phyloP scores from a whole-genome alignment of 2,797 vertebrate species.

The Pteropus rufus region DNA sequence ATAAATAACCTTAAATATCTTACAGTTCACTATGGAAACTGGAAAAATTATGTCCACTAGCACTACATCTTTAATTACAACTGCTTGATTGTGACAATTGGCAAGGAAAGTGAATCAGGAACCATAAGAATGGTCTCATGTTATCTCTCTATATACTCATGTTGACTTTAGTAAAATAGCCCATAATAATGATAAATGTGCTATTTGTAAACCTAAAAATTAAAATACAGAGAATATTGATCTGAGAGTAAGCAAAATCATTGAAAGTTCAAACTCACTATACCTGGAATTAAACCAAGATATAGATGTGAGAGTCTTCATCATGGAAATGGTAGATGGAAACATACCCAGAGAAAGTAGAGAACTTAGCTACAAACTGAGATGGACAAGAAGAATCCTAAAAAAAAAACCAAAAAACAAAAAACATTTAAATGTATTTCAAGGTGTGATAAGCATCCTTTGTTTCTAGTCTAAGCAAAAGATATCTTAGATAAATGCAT shows the following conservation, averaged over 20 bases:
- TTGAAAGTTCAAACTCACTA: neutral
- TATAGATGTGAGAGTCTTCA: neutral
- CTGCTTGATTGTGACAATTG: neutral
- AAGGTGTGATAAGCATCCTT: neutral
- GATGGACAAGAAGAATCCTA: neutral
- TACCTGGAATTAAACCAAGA: neutral
- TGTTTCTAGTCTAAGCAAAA: neutral
- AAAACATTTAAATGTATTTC: neutral
- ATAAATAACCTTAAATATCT: neutral
- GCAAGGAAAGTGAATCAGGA: neutral
- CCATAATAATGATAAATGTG: slow-evolving; percentile 23
- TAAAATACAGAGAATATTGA: slow-evolving; percentile 37
- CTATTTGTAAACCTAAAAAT: slow-evolving; percentile 49
- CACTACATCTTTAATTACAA: neutral
- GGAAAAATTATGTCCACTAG: neutral
- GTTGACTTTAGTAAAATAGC: neutral
- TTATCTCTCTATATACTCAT: neutral
- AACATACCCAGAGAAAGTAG: neutral
- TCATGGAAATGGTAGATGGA: neutral
- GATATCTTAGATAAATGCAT: neutral
- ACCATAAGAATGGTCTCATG: neutral
- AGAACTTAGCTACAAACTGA: neutral
- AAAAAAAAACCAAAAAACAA: neutral
- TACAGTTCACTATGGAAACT: neutral
- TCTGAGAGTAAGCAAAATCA: neutral